Percentiles rank a stretch among this genome's conserved stretches.
Conservation (phyloP, 1,140 invertebrate genomes). For the Frieseomelitta varia region DNA sequence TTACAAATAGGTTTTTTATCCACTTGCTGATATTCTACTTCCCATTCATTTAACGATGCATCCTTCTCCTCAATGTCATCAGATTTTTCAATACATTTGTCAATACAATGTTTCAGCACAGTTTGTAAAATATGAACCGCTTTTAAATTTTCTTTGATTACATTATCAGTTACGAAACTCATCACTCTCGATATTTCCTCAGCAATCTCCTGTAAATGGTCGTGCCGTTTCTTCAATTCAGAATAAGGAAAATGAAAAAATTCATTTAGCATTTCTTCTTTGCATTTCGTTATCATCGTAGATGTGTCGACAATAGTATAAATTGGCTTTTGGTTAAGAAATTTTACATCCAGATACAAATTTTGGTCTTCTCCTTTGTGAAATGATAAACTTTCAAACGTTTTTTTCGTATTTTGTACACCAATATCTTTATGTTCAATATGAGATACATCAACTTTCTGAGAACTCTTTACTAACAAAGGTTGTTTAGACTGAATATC, state of each 20-base stretch:
- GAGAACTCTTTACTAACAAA: neutral
- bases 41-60: slow-evolving; percentile 42
- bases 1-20: slow-evolving; percentile 46
- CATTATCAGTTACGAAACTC: slow-evolving; percentile 37
- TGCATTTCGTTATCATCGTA: slow-evolving; percentile 43
- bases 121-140: slow-evolving; percentile 57
- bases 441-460: neutral
- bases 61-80: slow-evolving; percentile 29
- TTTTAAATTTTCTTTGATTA: slow-evolving; percentile 52
- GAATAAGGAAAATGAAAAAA: slow-evolving; percentile 54
- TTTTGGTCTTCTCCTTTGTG: slow-evolving; percentile 37
- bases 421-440: no score
- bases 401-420: neutral
- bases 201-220: slow-evolving; percentile 59
- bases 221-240: slow-evolving; percentile 59
- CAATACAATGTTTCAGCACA: slow-evolving; percentile 45
- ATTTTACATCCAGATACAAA: slow-evolving; percentile 48
- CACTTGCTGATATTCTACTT: slow-evolving; percentile 9
- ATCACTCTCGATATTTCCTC: slow-evolving; percentile 58
- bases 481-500: slow-evolving; percentile 31
- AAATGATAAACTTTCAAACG: slow-evolving; percentile 40
- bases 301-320: slow-evolving; percentile 18
- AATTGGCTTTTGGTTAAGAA: neutral
- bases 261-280: slow-evolving; percentile 65
- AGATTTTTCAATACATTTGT: slow-evolving; percentile 28